Evolutionary conservation across 2,113 vertebrate genomes (phyloP), one percentile per base, ranked within the genome.

Genomic region (Petrocephalus zakoni): DNA sequence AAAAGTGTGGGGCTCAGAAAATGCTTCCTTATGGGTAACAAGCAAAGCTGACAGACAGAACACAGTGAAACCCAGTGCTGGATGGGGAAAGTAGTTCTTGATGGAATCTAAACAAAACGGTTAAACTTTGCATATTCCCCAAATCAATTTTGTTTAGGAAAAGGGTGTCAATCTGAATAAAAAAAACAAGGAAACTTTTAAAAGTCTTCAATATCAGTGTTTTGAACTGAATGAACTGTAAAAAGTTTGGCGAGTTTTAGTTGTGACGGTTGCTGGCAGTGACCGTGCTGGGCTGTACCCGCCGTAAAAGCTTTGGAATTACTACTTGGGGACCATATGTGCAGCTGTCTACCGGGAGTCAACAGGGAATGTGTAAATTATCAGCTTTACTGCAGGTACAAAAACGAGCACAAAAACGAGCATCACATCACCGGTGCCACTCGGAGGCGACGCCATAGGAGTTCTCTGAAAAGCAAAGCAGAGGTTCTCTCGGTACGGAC

Each of bases 391-490:
- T 19, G 84, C 13, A 4, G 52, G 84, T 21, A 34, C 34, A 52
- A 55, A 52, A 37, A 15, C 49, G 5, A 25, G 52, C 52, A 5
- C 10, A 13, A 6, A 22, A 0, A 47, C 11, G 4, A 10, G 58
- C 87, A 19, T 22, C 75, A n/a, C n/a, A 22, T 78, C 83, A 83
- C 78, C 51, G 34, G 88, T 53, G 88, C 49, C 78, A 25, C 49
- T 75, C 4, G 21, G n/a, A 22, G 52, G n/a, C 84, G 11, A 1
- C 13, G 51, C 5, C 13, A 78, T 86, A 53, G 19, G n/a, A 34
- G 58, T 72, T 52, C 87, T 81, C 49, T 85, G 89, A 83, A 90
- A 88, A 87, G 10, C 49, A 85, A 78, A 22, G 86, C 49, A 81
- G 42, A 15, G 5, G 53, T 72, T 49, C 85, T 88, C 75, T 72